Conservation (phyloP, 2,797 vertebrate species). For the Zalophus californianus region DNA sequence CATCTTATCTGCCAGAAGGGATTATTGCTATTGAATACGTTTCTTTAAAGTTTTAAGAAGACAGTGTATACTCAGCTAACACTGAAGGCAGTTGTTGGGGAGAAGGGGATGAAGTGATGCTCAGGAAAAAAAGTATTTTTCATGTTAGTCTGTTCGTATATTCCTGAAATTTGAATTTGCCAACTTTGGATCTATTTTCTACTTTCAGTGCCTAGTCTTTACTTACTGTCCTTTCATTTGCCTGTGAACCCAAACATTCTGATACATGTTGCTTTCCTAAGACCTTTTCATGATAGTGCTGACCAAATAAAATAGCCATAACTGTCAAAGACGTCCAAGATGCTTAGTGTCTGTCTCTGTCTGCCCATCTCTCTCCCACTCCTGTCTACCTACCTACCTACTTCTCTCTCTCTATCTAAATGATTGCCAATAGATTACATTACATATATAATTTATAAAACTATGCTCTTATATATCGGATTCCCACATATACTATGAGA, state of each 20-base stretch:
- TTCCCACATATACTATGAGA: background rate
- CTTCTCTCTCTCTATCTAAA: background rate
- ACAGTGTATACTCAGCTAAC: background rate
- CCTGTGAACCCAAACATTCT: background rate
- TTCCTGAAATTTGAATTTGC: slow-evolving; percentile 51
- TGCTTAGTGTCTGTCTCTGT: background rate
- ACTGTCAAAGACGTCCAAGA: background rate
- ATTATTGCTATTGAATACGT: background rate
- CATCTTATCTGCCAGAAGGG: slow-evolving; percentile 2
- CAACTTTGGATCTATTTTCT: slow-evolving; percentile 27
- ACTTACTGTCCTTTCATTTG: slow-evolving; percentile 7
- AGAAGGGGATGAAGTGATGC: background rate
- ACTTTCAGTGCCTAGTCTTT: background rate
- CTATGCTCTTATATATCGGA: background rate
- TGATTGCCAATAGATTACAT: background rate
- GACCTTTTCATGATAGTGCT: background rate
- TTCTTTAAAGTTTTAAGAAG: slow-evolving; percentile 44
- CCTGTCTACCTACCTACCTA: background rate
- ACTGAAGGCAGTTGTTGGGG: background rate
- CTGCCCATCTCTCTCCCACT: background rate
- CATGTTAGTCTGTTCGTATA: slow-evolving; percentile 23
- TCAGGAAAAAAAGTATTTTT: background rate
- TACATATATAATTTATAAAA: background rate
- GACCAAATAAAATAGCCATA: background rate
- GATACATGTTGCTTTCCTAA: background rate